phyloP scores from a whole-genome alignment of 2,113 vertebrate species.

The Otocyon megalotis region DNA sequence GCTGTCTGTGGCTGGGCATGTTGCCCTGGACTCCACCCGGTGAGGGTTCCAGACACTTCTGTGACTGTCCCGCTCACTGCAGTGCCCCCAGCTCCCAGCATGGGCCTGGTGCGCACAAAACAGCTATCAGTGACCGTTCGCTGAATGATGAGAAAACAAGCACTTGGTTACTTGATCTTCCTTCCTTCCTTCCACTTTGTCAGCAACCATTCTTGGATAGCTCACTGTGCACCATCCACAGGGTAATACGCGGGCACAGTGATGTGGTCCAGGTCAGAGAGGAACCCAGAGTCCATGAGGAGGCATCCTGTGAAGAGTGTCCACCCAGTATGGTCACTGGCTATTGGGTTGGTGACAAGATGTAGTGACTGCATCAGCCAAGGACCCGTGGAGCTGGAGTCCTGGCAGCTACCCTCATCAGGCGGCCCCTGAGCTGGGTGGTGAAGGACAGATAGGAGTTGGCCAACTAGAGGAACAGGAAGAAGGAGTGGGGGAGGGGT shows the following conservation, averaged over 20 bases:
- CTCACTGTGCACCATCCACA: background rate
- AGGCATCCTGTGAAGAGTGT: background rate
- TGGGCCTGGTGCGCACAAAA: accelerated
- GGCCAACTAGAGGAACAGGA: background rate
- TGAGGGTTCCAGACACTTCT: background rate
- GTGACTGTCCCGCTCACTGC: no score
- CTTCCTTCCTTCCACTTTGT: background rate
- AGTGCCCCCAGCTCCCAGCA: background rate
- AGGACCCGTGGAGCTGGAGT: background rate
- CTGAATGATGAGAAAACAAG: background rate
- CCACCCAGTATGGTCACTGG: background rate
- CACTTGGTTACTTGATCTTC: background rate
- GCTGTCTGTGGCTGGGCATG: accelerated
- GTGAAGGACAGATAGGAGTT: background rate
- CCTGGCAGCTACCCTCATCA: accelerated
- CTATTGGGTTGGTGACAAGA: no score
- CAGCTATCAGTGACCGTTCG: background rate
- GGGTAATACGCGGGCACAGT: background rate
- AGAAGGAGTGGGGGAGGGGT: background rate
- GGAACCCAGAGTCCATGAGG: background rate
- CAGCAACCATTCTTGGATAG: background rate
- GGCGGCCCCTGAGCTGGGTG: background rate
- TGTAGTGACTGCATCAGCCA: background rate
- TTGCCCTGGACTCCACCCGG: background rate
- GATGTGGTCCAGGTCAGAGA: background rate